Evolutionary conservation across 2,888 invertebrate species (phyloP), one percentile per base, ranked within the genome.

Genomic region (Cheilosia variabilis): DNA sequence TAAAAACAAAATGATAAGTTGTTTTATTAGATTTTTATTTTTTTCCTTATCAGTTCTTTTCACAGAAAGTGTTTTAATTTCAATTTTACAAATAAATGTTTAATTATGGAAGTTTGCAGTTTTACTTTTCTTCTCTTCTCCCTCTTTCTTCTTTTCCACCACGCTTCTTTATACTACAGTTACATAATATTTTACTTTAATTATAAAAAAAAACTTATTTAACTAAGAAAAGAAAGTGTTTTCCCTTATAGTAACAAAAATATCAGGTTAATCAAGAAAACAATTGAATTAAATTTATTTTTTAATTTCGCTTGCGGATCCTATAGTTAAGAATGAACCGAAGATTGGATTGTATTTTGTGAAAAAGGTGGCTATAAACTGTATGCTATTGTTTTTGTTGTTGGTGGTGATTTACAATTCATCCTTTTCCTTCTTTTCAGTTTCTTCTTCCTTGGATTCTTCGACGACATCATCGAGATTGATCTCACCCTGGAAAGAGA

Each of bases 41-140:
- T 89, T 90, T 87, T 89, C 89, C 89, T 90, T 90, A 91, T 90
- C 91, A 90, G 90, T 90, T 91, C 91, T 91, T 90, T 91, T 89
- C 87, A 87, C 77, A 84, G 87, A 79, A 77, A 77, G 81, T 72
- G 37, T 84, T 52, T 50, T 58, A 37, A 9, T 62, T 57, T 52
- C 62, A 73, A 41, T 81, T 72, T 77, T 87, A 87, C 77, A 84
- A 87, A 87, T 83, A 69, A 75, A 73, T 55, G 52, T 82, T 77
- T 68, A 57, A 60, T 50, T 66, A 63, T 82, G 87, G 86, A 87
- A 87, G 87, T 82, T 87, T 77, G 17, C 57, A 55, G 27, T 71
- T 76, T 58, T 71, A 68, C 60, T 76, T 69, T 27, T 58, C 34
- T 71, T 17, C 37, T 37, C 37, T 3, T 13, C 37, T 71, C 65